Percentiles rank a stretch among this genome's conserved stretches.
These are phyloP conservation scores for Allobates femoralis DNA, from an alignment of 2,797 vertebrate species.

Conservation along the genomic window DNA sequence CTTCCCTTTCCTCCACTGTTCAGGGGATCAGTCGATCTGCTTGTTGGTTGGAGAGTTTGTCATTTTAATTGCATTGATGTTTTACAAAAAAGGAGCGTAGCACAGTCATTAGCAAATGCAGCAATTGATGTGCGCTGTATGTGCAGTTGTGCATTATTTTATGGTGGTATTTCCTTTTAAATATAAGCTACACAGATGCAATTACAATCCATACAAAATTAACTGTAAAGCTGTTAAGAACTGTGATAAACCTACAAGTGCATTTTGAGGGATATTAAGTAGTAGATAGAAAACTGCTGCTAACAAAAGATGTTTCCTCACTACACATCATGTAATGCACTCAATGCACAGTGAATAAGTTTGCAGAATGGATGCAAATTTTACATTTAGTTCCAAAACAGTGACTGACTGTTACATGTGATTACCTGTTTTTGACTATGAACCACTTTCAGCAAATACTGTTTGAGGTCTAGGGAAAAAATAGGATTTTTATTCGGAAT, in stretches of 20 bases:
- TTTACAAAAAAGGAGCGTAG: too few species aligned
- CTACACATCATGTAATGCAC: background rate
- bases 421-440: slow-evolving; percentile 25
- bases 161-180: background rate
- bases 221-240: background rate
- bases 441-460: slow-evolving; percentile 9
- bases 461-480: slow-evolving; percentile 1
- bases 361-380: slow-evolving; percentile 15
- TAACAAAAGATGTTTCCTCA: background rate
- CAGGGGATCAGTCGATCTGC: too few species aligned
- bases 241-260: background rate
- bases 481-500: background rate
- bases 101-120: too few species aligned
- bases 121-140: too few species aligned
- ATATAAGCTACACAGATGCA: background rate
- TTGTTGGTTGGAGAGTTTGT: too few species aligned
- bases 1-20: too few species aligned
- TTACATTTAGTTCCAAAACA: slow-evolving; percentile 27
- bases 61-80: too few species aligned
- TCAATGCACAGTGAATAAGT: background rate
- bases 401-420: slow-evolving; percentile 19
- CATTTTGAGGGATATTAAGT: background rate
- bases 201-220: background rate
- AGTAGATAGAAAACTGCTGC: background rate
- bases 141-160: background rate